Evolutionary conservation across 2,888 invertebrate species (phyloP).

Genomic region (Thymelicus sylvestris): DNA sequence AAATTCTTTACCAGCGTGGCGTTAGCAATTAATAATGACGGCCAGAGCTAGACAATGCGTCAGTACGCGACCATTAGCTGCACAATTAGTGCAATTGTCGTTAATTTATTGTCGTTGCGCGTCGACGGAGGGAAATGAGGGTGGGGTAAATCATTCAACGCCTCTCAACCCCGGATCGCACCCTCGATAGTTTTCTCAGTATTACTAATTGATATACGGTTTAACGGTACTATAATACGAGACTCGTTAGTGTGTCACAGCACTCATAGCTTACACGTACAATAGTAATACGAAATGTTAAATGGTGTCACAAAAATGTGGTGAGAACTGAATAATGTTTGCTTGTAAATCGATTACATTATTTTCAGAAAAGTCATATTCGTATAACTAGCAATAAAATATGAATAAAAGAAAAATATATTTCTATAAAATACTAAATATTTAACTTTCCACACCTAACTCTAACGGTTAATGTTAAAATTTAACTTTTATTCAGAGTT

Average conservation of each 20-base stretch:
- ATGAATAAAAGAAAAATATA: too few species aligned
- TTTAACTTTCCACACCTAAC: too few species aligned
- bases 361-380: too few species aligned
- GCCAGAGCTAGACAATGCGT: constrained; percentile 75
- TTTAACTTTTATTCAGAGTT: too few species aligned
- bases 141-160: constrained; percentile 47
- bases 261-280: too few species aligned
- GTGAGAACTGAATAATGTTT: neutral
- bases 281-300: neutral
- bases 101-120: constrained; percentile 74
- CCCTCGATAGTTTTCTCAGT: constrained; percentile 34
- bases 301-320: neutral
- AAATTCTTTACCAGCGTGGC: constrained; percentile 60
- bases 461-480: too few species aligned
- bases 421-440: too few species aligned
- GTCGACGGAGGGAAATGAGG: constrained; percentile 55
- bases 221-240: constrained; percentile 28
- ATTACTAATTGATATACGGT: constrained; percentile 38
- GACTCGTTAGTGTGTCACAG: constrained; percentile 14
- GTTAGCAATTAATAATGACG: constrained; percentile 65
- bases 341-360: too few species aligned
- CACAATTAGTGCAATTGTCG: constrained; percentile 83
- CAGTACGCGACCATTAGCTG: constrained; percentile 73
- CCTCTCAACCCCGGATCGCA: constrained; percentile 38
- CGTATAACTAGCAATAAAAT: too few species aligned